phyloP scores from a whole-genome alignment of 2,888 invertebrate genomes.

The Bibio marci region DNA sequence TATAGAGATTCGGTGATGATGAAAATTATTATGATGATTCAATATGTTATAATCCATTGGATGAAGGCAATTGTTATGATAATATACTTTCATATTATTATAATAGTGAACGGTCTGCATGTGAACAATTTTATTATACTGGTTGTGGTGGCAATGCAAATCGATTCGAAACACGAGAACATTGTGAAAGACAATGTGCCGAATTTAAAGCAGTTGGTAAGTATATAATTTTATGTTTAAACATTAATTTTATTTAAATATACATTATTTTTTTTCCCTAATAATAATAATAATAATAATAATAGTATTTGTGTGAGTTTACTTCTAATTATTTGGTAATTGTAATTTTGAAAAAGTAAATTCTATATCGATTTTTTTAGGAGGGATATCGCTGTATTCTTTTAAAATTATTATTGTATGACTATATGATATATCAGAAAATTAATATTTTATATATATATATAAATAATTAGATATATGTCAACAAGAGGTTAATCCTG shows the following conservation, averaged over 20 bases:
- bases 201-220: conserved; percentile 51
- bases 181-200: conserved; percentile 63
- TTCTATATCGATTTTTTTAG: too few species aligned
- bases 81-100: conserved; percentile 56
- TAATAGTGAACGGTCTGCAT: conserved; percentile 37
- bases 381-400: too few species aligned
- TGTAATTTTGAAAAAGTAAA: too few species aligned
- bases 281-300: too few species aligned
- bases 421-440: too few species aligned
- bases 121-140: conserved; percentile 45
- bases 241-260: too few species aligned
- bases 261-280: too few species aligned
- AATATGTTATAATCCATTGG: conserved; percentile 43
- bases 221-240: conserved; percentile 9
- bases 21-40: conserved; percentile 8
- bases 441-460: too few species aligned
- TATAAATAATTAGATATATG: conserved; percentile 45
- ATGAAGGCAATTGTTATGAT: conserved; percentile 50
- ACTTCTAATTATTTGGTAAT: too few species aligned
- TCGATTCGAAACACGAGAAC: conserved; percentile 53
- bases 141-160: conserved; percentile 62
- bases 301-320: too few species aligned
- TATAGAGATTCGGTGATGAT: background rate
- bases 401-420: too few species aligned
- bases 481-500: conserved; percentile 42